These are phyloP conservation scores for Megaceryle maxima DNA, from an alignment of 2,113 vertebrate genomes.

Conservation along the genomic window DNA sequence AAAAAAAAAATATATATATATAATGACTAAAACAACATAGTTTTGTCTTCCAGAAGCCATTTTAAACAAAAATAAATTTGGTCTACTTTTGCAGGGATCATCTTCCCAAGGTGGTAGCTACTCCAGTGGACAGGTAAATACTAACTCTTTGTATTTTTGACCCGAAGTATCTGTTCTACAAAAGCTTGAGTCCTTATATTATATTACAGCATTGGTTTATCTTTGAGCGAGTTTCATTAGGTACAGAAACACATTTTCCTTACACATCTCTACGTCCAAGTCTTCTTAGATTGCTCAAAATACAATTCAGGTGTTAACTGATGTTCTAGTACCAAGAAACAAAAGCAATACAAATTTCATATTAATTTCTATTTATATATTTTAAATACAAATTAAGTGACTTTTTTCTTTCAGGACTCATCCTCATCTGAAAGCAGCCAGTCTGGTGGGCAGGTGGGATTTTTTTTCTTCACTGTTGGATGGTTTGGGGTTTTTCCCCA, in stretches of 20 bases:
- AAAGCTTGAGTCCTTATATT: background rate
- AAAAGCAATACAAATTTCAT: background rate
- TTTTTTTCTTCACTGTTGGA: background rate
- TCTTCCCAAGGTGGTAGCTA: constrained; percentile 50
- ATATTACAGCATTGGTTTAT: background rate
- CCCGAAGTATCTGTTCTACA: background rate
- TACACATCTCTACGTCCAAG: background rate
- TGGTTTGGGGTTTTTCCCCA: fast-evolving
- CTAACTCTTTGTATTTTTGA: background rate
- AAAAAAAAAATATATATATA: background rate
- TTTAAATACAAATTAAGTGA: background rate
- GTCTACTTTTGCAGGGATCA: constrained; percentile 23
- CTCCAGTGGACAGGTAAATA: constrained; percentile 36
- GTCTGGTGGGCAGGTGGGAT: constrained; percentile 32
- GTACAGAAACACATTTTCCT: background rate
- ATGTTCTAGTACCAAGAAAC: background rate
- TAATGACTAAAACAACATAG: background rate
- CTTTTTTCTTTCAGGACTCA: background rate
- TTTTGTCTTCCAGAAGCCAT: background rate
- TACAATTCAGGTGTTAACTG: background rate
- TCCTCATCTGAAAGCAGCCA: constrained; percentile 20
- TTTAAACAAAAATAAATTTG: background rate
- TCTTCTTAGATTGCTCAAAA: background rate
- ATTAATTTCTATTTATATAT: background rate
- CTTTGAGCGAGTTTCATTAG: background rate